Conservation (phyloP, 2,113 vertebrate species). For the Neodontobutis hainanensis region DNA sequence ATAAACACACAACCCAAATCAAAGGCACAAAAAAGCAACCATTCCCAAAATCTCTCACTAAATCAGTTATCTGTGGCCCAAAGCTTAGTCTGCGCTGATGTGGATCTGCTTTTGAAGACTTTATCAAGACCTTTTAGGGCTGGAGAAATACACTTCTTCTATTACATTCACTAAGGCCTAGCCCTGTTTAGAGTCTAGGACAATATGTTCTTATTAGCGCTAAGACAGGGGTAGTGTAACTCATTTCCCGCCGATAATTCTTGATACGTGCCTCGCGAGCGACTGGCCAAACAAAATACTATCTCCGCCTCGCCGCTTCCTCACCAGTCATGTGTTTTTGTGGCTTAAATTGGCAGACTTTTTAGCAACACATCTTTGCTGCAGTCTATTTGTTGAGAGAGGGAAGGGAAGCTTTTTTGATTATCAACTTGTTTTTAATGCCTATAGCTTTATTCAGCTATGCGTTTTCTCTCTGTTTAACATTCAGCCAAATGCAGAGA, state of each 20-base stretch:
- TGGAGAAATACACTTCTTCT: slow-evolving; percentile 36
- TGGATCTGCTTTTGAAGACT: slow-evolving; percentile 51
- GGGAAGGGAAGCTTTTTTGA: slow-evolving; percentile 6
- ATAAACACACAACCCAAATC: slow-evolving; percentile 42
- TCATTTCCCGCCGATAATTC: slow-evolving; percentile 52
- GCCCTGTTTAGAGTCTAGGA: slow-evolving; percentile 27
- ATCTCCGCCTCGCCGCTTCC: slow-evolving; percentile 26
- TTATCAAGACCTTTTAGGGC: slow-evolving; percentile 43
- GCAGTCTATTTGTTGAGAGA: neutral
- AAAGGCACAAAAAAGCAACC: slow-evolving; percentile 28
- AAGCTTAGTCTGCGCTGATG: slow-evolving; percentile 35
- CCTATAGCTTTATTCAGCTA: slow-evolving; percentile 8
- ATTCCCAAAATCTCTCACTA: slow-evolving; percentile 40
- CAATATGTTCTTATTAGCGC: slow-evolving; percentile 56
- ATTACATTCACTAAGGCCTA: slow-evolving; percentile 41
- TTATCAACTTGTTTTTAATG: slow-evolving; percentile 38
- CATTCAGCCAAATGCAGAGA: slow-evolving; percentile 36
- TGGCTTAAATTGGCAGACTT: slow-evolving; percentile 17
- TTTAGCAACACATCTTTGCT: slow-evolving; percentile 9
- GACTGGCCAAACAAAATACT: slow-evolving; percentile 54
- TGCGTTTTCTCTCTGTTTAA: slow-evolving; percentile 5
- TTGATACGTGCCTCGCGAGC: slow-evolving; percentile 43
- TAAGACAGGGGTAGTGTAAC: slow-evolving; percentile 40
- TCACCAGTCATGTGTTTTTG: slow-evolving; percentile 11
- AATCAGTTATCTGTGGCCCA: slow-evolving; percentile 39